Evolutionary conservation across 1,140 invertebrate species (phyloP).

Genomic region (Thaumetopoea pityocampa): DNA sequence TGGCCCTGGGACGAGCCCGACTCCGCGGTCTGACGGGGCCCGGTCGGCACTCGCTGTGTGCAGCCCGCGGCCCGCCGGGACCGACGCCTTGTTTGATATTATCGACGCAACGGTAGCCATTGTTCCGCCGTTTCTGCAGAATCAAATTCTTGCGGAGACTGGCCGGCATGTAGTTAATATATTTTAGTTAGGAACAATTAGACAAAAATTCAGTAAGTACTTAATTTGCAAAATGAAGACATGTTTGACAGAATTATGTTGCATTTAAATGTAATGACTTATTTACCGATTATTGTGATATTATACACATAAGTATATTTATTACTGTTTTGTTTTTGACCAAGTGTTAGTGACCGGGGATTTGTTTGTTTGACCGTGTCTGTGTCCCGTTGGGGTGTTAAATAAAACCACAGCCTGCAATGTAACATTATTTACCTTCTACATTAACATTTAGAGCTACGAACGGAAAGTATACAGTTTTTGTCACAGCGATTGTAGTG

Average conservation of each 20-base stretch:
- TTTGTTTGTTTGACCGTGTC: no score
- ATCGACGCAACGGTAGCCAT: no score
- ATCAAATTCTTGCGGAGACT: conserved; percentile 4
- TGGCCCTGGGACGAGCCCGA: conserved; percentile 68
- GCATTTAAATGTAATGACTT: conserved; percentile 36
- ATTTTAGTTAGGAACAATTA: conserved; percentile 4
- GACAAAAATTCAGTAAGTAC: conserved; percentile 7
- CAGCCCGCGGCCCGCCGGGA: not conserved
- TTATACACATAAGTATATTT: conserved; percentile 32
- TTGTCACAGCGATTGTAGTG: no score
- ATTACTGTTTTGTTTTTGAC: conserved; percentile 1
- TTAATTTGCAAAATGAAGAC: conserved; percentile 30
- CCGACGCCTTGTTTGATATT: no score
- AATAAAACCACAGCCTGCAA: conserved; percentile 14
- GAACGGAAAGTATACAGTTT: conserved; percentile 4
- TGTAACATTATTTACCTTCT: conserved; percentile 14
- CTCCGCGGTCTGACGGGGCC: conserved; percentile 52
- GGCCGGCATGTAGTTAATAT: not conserved
- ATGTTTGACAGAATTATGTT: conserved; percentile 23
- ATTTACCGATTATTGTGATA: conserved; percentile 39
- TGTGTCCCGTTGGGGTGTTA: conserved; percentile 2
- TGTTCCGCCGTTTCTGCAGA: no score
- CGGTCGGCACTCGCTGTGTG: not conserved
- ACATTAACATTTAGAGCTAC: conserved; percentile 14
- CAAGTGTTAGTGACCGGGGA: no score